Evolutionary conservation across 2,888 invertebrate genomes (phyloP), one percentile per base, ranked within the genome.

Genomic region (Candidula unifasciata): DNA sequence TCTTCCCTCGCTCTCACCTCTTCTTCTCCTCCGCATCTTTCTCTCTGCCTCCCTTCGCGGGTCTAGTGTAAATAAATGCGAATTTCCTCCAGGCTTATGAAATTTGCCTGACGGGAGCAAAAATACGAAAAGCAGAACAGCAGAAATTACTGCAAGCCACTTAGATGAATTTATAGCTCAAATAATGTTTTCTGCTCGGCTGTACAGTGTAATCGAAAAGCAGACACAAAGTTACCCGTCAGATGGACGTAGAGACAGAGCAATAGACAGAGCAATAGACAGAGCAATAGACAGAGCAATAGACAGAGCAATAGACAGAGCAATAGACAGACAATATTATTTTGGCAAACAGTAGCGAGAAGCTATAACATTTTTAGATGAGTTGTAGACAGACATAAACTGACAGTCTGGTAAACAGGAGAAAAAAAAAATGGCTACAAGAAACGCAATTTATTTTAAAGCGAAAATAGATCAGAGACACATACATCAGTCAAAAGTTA

Each of bases 181-280:
- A 44, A 44, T 44, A 44, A 44, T 44, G 6, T 44, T 13, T 44
- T 44, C 44, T 13, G 13, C 8, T 44, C 44, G 44, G 44, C 44
- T 13, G 44, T 10, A 44, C 44, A 10, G 6, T 44, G 44, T 44
- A 44, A 44, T 44, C 44, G 44, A 44, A 44, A 44, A 44, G 44
- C 44, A 44, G 44, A 44, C 44, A 44, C 44, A 44, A 44, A 44
- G 13, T 13, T 44, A 44, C n/a, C n/a, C n/a, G n/a, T n/a, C n/a
- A n/a, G n/a, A n/a, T 44, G 44, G 44, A 44, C 44, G 13, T 44
- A 13, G 18, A 60, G n/a, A n/a, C 21, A 60, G 21, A 24, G 78
- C 24, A 80, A 35, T n/a, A 80, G 37, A 80, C 60, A 52, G 37
- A 80, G n/a, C n/a, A n/a, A n/a, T n/a, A 60, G n/a, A n/a, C 21